Conservation (phyloP, 1,140 invertebrate genomes). For the Propsilocerus akamusi region DNA sequence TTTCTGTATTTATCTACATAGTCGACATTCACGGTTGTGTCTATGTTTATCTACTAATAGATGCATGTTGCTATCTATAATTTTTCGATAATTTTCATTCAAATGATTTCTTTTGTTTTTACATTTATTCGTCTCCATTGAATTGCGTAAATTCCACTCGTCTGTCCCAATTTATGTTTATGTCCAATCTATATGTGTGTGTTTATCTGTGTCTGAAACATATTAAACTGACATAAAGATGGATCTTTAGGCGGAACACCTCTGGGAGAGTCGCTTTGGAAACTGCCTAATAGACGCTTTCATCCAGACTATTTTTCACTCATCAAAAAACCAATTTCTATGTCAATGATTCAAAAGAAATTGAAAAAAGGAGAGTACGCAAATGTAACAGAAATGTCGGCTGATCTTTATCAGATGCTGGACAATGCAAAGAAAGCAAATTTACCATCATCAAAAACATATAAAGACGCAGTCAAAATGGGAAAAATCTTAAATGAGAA, state of each 20-base stretch:
- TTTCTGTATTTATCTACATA: too few relatives aligned
- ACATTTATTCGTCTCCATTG: too few relatives aligned
- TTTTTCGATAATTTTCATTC: too few relatives aligned
- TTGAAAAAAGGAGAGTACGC: constrained; percentile 73
- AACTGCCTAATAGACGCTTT: constrained; percentile 69
- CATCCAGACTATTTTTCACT: constrained; percentile 98
- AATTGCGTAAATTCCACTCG: too few relatives aligned
- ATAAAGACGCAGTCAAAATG: constrained; percentile 47
- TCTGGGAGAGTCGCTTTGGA: constrained; percentile 80
- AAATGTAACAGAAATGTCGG: constrained; percentile 74
- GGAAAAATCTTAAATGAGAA: constrained; percentile 22
- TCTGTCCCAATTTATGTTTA: constrained; percentile 3
- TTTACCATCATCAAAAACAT: constrained; percentile 63
- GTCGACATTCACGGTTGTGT: too few relatives aligned
- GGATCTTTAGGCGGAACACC: constrained; percentile 30
- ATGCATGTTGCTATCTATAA: too few relatives aligned
- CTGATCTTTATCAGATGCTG: constrained; percentile 95
- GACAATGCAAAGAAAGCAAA: constrained; percentile 93
- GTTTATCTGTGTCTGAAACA: not conserved
- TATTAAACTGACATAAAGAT: constrained; percentile 1
- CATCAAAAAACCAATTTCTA: constrained; percentile 88
- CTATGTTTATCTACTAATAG: too few relatives aligned
- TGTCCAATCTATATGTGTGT: constrained; percentile 2
- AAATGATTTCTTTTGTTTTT: too few relatives aligned
- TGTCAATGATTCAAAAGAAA: constrained; percentile 84